A percentile compares a stretch with the other conserved stretches of the same genome.
phyloP scores from a whole-genome alignment of 2,797 vertebrate genomes.

The Podarcis lilfordi region DNA sequence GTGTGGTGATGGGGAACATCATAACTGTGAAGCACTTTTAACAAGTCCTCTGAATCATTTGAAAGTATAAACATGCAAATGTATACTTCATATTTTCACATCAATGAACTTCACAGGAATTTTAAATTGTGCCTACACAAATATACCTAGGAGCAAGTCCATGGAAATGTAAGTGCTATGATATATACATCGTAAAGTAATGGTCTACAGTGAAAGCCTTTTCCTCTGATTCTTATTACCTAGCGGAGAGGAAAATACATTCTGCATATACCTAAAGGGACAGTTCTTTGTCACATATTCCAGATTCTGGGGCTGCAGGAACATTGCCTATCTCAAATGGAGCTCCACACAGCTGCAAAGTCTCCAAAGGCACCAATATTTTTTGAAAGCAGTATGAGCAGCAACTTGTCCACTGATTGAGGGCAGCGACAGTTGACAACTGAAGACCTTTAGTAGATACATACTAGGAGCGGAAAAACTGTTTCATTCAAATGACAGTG shows the following conservation, averaged over 20 bases:
- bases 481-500: not conserved
- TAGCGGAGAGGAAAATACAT: not conserved
- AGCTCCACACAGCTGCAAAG: not conserved
- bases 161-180: not conserved
- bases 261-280: not conserved
- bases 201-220: not conserved
- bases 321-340: not conserved
- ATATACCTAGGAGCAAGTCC: not conserved
- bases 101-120: not conserved
- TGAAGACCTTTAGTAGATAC: not conserved
- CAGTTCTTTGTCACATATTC: not conserved
- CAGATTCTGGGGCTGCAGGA: not conserved
- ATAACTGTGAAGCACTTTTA: not conserved
- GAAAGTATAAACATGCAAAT: not conserved
- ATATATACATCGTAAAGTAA: not conserved
- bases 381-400: constrained; percentile 23
- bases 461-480: not conserved
- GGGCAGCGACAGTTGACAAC: not conserved
- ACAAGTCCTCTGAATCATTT: not conserved
- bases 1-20: not conserved
- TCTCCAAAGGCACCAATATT: not conserved
- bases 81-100: not conserved
- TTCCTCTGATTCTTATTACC: not conserved
- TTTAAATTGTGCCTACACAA: not conserved
- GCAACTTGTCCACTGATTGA: not conserved